Evolutionary conservation across 1,140 invertebrate species (phyloP).

Genomic region (Drosophila nigromelanica): DNA sequence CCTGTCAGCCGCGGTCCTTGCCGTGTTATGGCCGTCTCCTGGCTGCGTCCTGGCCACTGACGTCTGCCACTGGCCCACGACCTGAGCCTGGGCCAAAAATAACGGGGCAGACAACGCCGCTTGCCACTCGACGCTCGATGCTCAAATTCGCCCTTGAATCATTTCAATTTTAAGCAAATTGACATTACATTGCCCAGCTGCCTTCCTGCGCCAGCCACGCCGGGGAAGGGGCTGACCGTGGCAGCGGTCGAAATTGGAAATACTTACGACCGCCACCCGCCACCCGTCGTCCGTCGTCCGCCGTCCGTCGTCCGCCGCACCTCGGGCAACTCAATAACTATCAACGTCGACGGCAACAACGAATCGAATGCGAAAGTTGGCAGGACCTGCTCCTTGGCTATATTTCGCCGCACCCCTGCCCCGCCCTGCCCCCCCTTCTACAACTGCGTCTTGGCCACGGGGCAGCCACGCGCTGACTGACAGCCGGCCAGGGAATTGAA

Average conservation of each 20-base stretch:
- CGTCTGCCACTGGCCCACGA: slow-evolving; percentile 41
- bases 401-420: background rate
- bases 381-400: slow-evolving; percentile 17
- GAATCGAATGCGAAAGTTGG: slow-evolving; percentile 64
- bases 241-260: slow-evolving; percentile 49
- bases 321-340: slow-evolving; percentile 72
- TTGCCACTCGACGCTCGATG: slow-evolving; percentile 30
- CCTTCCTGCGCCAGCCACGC: slow-evolving; percentile 9
- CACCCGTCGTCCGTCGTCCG: background rate
- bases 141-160: slow-evolving; percentile 70
- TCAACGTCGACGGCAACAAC: slow-evolving; percentile 53
- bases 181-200: slow-evolving; percentile 72
- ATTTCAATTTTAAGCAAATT: slow-evolving; percentile 78
- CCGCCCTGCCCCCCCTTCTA: background rate
- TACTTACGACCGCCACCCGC: background rate
- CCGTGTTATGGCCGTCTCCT: slow-evolving; percentile 13
- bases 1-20: slow-evolving; percentile 34
- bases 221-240: background rate
- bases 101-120: slow-evolving; percentile 29
- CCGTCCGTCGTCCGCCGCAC: background rate
- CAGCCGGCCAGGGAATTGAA: slow-evolving; percentile 55
- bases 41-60: slow-evolving; percentile 45
- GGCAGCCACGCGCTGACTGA: slow-evolving; percentile 66
- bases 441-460: slow-evolving; percentile 41
- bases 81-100: slow-evolving; percentile 51